Evolutionary conservation across 2,888 invertebrate genomes (phyloP), one percentile per base, ranked within the genome.

Genomic region (Mactromeris polynyma): DNA sequence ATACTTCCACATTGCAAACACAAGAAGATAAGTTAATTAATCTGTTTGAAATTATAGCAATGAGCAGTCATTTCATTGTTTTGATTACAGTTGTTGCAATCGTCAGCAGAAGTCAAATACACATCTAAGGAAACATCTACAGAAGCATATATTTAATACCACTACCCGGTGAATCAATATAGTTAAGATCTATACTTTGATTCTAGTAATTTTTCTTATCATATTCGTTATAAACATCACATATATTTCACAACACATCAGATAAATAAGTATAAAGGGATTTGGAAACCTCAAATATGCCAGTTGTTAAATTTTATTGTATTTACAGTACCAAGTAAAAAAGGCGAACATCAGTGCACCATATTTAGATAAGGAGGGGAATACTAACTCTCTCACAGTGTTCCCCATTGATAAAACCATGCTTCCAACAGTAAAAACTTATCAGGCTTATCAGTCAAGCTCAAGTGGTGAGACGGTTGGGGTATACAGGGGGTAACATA

Each of bases 321-420:
- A 36, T 73, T 73, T 36, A 33, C 73, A 73, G 73, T 9, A 26
- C 31, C 19, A 73, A 36, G 73, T 17, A 73, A 33, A 73, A 33
- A 73, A 36, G 36, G 58, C 33, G 11, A 33, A 1, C 2, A 2
- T 73, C 9, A 36, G 36, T 17, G 36, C 19, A 36, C 73, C 73
- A 36, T 36, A 73, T 73, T 26, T 73, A 73, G 73, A 73, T 73
- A 73, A 73, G 36, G 2, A 73, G 26, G 26, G 73, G 36, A 73
- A 73, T 73, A 73, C 73, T 36, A 21, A 36, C 51, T 77, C 73
- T 84, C 84, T 69, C 84, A 83, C 83, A 89, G 86, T 42, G 38
- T 38, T 77, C 82, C 26, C 84, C 89, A 87, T 87, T 89, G 89
- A 89, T 89, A 89, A 87, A 87, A 87, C 58, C 83, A 80, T 46